Conservation (phyloP, 2,888 invertebrate species). For the Lypha dubia region DNA sequence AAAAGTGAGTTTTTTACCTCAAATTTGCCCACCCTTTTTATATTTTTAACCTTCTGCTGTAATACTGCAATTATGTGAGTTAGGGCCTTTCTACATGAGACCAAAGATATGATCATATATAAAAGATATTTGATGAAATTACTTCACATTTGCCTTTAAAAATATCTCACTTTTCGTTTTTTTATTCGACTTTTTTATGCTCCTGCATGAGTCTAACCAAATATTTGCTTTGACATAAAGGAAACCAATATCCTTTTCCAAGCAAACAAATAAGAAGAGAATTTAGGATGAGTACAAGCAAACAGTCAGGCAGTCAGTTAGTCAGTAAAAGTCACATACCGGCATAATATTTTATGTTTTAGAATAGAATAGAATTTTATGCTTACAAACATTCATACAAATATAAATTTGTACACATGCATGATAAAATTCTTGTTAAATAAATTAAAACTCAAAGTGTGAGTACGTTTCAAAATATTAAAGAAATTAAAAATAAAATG, state of each 20-base stretch:
- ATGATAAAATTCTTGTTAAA: constrained; percentile 40
- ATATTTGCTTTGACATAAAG: constrained; percentile 42
- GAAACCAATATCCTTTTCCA: constrained; percentile 33
- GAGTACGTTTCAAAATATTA: constrained; percentile 8
- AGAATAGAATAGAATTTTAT: constrained; percentile 25
- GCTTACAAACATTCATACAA: neutral
- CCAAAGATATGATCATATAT: no score
- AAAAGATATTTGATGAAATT: neutral
- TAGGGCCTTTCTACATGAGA: no score
- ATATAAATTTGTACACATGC: no score
- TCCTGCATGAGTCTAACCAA: constrained; percentile 1
- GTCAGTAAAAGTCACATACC: constrained; percentile 19
- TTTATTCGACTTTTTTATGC: neutral
- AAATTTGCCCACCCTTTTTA: no score
- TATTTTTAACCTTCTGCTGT: no score
- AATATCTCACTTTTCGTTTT: neutral
- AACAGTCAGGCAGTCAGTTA: no score
- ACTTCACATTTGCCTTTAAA: constrained; percentile 23
- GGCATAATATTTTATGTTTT: constrained; percentile 1
- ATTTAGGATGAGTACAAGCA: constrained; percentile 29
- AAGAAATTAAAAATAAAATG: neutral
- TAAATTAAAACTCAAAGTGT: constrained; percentile 55
- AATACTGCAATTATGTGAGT: no score
- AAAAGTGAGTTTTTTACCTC: no score
- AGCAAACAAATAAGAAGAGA: constrained; percentile 29